Evolutionary conservation across 2,113 vertebrate species (phyloP).

Genomic region (Bungarus multicinctus): DNA sequence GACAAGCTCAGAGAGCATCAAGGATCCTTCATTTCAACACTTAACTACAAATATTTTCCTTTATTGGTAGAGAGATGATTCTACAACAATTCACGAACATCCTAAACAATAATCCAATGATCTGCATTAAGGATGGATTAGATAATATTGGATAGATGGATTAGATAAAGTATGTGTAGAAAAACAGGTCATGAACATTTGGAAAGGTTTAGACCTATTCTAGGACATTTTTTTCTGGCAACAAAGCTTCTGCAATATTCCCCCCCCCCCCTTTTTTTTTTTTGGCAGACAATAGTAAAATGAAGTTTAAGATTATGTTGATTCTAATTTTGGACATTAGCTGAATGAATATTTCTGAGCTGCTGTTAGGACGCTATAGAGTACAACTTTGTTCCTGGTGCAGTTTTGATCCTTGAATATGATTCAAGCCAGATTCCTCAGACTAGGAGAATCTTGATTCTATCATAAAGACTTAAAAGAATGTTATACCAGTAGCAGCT

Average conservation of each 20-base stretch:
- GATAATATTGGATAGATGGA: not conserved
- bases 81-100: not conserved
- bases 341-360: not conserved
- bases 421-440: not conserved
- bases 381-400: not conserved
- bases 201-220: not conserved
- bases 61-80: not conserved
- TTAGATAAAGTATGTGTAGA: not conserved
- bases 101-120: not conserved
- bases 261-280: not conserved
- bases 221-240: not conserved
- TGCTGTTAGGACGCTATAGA: not conserved
- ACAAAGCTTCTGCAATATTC: not conserved
- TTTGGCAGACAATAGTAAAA: not conserved
- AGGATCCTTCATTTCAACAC: not conserved
- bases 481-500: not conserved
- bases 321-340: not conserved
- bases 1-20: not conserved
- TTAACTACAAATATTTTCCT: not conserved
- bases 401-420: not conserved
- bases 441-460: not conserved
- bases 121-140: not conserved
- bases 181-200: not conserved
- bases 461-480: not conserved
- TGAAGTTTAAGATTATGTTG: not conserved